phyloP scores from a whole-genome alignment of 2,113 vertebrate species.

The Callopanchax toddi region DNA sequence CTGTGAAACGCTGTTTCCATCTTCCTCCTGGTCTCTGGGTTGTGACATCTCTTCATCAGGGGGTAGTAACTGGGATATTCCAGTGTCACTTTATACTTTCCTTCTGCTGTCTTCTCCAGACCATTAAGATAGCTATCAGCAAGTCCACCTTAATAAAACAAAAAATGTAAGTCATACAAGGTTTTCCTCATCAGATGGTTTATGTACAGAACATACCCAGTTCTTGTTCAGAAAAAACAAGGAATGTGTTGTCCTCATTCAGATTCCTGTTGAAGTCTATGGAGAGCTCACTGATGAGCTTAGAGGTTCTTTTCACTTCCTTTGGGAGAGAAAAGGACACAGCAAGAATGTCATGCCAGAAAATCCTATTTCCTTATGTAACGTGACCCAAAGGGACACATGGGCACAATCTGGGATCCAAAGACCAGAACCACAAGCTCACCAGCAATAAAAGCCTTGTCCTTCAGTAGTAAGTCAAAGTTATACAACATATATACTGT shows the following conservation, averaged over 20 bases:
- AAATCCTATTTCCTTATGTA: background rate
- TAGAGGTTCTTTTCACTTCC: constrained; percentile 91
- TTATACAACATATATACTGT: too few species aligned
- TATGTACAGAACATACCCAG: constrained; percentile 78
- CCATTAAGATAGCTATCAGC: constrained; percentile 87
- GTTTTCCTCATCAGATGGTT: background rate
- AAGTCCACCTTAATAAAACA: constrained; percentile 82
- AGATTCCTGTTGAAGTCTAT: constrained; percentile 96
- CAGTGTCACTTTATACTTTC: constrained; percentile 87
- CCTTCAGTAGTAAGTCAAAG: too few species aligned
- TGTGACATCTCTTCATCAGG: constrained; percentile 91
- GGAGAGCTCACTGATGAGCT: constrained; percentile 88
- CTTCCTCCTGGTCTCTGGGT: constrained; percentile 90
- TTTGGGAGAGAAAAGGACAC: constrained; percentile 44
- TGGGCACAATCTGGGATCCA: background rate
- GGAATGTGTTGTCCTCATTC: constrained; percentile 89
- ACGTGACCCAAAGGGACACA: background rate
- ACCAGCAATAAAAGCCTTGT: too few species aligned
- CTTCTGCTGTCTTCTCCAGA: constrained; percentile 83
- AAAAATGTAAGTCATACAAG: background rate
- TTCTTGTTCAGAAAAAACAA: constrained; percentile 87
- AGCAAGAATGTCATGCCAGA: background rate
- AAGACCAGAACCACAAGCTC: background rate
- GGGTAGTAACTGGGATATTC: constrained; percentile 95
- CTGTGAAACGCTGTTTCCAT: constrained; percentile 94